phyloP scores from a whole-genome alignment of 2,888 invertebrate species.

The Chymomyza procnemis region DNA sequence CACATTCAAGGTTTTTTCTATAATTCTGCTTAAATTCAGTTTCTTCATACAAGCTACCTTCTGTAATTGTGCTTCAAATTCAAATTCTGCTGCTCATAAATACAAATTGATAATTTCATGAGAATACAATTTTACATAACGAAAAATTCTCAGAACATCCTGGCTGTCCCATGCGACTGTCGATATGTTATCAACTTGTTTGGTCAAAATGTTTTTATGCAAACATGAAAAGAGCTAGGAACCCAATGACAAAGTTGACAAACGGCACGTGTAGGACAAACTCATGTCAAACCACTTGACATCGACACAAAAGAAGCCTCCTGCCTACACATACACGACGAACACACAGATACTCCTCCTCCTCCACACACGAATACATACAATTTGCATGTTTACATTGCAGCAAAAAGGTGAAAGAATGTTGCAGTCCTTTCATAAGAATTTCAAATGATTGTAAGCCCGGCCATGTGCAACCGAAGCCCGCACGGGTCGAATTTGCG shows the following conservation, averaged over 20 bases:
- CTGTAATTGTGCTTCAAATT: too few species aligned
- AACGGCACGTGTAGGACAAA: not conserved
- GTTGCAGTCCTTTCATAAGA: not conserved
- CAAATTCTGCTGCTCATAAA: too few species aligned
- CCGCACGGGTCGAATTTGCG: too few species aligned
- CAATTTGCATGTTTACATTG: not conserved
- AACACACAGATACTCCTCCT: not conserved
- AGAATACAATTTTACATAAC: too few species aligned
- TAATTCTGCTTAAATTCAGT: too few species aligned
- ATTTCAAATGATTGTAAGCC: not conserved
- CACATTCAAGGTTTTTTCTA: too few species aligned
- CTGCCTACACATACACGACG: not conserved
- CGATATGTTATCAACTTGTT: not conserved
- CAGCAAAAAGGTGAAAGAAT: not conserved
- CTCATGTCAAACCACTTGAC: not conserved
- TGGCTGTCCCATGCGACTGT: not conserved
- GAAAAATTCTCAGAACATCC: not conserved
- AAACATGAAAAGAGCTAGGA: too few species aligned
- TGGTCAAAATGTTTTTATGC: not conserved
- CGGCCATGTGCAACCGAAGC: too few species aligned
- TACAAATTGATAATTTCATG: too few species aligned
- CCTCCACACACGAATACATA: not conserved
- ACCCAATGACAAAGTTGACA: not conserved
- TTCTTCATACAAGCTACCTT: too few species aligned
- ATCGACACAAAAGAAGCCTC: not conserved